Percentiles rank a stretch among this genome's conserved stretches.
Conservation (phyloP, 2,888 invertebrate species). For the Protodeltote pygarga region DNA sequence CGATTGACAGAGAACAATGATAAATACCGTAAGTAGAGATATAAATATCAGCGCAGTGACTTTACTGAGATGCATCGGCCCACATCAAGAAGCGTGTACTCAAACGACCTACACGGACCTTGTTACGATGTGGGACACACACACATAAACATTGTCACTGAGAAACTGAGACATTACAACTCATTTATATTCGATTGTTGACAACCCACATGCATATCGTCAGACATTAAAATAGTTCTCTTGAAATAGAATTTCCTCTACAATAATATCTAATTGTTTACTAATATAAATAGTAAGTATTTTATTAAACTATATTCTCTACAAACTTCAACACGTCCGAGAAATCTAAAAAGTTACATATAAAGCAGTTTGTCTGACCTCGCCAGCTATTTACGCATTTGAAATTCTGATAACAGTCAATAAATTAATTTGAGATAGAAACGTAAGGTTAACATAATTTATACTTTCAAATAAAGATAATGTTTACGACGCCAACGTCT, state of each 20-base stretch:
- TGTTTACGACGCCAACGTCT: too few species aligned
- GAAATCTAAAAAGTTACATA: constrained; percentile 20
- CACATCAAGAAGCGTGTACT: constrained; percentile 51
- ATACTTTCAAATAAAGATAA: constrained; percentile 3
- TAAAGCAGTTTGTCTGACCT: constrained; percentile 4
- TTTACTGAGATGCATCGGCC: constrained; percentile 50
- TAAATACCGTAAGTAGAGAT: constrained; percentile 33
- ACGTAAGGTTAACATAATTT: neutral
- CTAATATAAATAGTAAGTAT: constrained; percentile 12
- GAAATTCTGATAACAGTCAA: constrained; percentile 13
- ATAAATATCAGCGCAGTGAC: constrained; percentile 31
- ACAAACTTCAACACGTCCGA: constrained; percentile 8
- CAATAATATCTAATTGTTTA: constrained; percentile 33
- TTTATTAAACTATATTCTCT: constrained; percentile 6
- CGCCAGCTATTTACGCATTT: constrained; percentile 20
- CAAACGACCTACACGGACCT: constrained; percentile 72
- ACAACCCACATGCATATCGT: constrained; percentile 36
- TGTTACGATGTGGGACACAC: constrained; percentile 65
- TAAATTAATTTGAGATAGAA: constrained; percentile 24
- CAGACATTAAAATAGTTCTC: constrained; percentile 17
- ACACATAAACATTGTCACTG: constrained; percentile 43
- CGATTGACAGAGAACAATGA: constrained; percentile 44
- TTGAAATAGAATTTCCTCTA: constrained; percentile 32
- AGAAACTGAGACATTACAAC: constrained; percentile 23
- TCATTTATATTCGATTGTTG: constrained; percentile 47